These are phyloP conservation scores for Protobothrops flavoviridis DNA, from an alignment of 2,113 vertebrate genomes.

Conservation along the genomic window DNA sequence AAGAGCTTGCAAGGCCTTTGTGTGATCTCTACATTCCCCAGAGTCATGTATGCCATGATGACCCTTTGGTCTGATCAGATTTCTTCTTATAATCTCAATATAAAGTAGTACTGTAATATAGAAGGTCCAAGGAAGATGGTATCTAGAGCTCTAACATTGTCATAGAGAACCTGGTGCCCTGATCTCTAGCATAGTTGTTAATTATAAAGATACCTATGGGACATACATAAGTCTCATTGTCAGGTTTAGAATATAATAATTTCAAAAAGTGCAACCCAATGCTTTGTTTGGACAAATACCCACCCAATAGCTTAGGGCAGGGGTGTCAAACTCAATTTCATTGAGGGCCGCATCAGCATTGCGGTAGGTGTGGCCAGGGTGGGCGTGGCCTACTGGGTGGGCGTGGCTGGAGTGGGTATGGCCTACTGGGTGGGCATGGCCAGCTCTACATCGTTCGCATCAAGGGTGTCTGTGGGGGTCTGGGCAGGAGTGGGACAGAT, in stretches of 20 bases:
- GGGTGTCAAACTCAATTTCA: too few species aligned
- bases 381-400: too few species aligned
- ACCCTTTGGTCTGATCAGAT: background rate
- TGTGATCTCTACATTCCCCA: background rate
- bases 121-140: background rate
- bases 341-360: too few species aligned
- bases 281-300: background rate
- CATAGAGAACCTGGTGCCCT: background rate
- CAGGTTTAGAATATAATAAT: background rate
- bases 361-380: too few species aligned
- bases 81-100: background rate
- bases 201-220: background rate
- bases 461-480: too few species aligned
- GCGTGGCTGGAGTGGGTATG: too few species aligned
- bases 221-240: background rate
- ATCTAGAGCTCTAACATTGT: background rate
- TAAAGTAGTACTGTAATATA: background rate
- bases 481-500: too few species aligned
- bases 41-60: background rate
- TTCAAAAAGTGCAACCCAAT: background rate
- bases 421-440: too few species aligned
- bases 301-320: background rate
- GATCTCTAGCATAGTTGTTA: background rate
- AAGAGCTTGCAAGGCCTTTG: background rate
- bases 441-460: too few species aligned